These are phyloP conservation scores for Holcopasites calliopsidis DNA, from an alignment of 1,140 invertebrate genomes.

Conservation along the genomic window DNA sequence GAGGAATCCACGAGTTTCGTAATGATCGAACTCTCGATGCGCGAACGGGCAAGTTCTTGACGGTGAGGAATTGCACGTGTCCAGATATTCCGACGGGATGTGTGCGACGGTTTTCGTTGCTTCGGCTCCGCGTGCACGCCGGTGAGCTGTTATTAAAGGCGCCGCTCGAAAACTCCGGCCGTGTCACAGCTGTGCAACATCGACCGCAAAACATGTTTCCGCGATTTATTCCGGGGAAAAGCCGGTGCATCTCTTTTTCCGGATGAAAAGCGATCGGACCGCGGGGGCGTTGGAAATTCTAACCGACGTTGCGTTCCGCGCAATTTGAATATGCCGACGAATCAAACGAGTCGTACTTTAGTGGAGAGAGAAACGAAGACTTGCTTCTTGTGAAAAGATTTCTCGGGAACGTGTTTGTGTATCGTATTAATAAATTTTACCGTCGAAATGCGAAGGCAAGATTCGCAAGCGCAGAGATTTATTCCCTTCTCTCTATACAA, in stretches of 20 bases:
- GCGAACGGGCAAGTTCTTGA: not conserved
- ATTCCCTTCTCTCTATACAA: no score
- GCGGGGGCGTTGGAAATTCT: not conserved
- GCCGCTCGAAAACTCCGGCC: not conserved
- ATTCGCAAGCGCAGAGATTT: no score
- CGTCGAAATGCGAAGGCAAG: not conserved
- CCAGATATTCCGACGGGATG: not conserved
- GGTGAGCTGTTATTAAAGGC: not conserved
- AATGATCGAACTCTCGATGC: not conserved
- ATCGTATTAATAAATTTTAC: no score
- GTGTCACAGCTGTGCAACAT: conserved; percentile 22
- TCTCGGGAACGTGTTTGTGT: no score
- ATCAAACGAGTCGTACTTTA: not conserved
- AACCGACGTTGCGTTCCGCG: not conserved
- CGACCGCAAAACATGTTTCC: conserved; percentile 6
- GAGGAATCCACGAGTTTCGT: not conserved
- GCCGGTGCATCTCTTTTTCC: not conserved
- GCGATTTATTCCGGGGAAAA: not conserved
- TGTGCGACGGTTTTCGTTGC: not conserved
- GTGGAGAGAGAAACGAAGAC: not conserved
- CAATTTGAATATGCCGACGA: conserved; percentile 9
- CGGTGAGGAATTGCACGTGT: not conserved
- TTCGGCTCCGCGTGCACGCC: not conserved
- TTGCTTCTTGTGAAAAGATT: no score
- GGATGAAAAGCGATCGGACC: conserved; percentile 1